Evolutionary conservation across 2,113 vertebrate species (phyloP), one percentile per base, ranked within the genome.

Genomic region (Syngnathus scovelli): DNA sequence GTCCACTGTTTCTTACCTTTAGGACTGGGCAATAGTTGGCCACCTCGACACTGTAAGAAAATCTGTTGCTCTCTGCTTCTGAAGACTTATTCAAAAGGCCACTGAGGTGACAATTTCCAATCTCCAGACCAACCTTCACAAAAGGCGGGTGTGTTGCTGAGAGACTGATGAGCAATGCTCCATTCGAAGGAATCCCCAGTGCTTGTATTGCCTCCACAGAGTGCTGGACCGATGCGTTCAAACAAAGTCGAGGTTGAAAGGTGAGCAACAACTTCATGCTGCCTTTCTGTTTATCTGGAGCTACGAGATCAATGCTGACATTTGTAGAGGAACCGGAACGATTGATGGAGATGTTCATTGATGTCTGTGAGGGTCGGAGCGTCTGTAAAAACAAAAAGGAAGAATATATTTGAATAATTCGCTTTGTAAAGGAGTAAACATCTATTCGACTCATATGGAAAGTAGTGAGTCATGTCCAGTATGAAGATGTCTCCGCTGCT

Each of bases 71-170:
- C 41, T 54, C 48, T 21, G 64, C 48, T 37, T 78, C 85, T 19
- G 43, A 68, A 64, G 66, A 64, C 23, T 68, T 21, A 27, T 85
- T 84, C 23, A 88, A 71, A 37, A 63, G 73, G 5, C 83, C 85
- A n/a, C 68, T 89, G 44, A 93, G 63, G 70, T 68, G 63, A 69
- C 93, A 93, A 18, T 27, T 69, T 27, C 93, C 93, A 67, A 93
- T 46, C 23, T 86, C 78, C 66, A 93, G 4, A 11, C 18, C 71
- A 13, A 92, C 11, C 19, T 79, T 76, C 11, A 85, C 70, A 3
- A 48, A 76, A 38, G 68, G 87, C 18, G 18, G 66, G 33, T 74
- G 62, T 36, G 68, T 72, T 27, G 61, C 63, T 5, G 55, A 64
- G 4, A 83, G 36, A 38, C 75, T 86, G 10, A 92, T 27, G 12